Conservation (phyloP, 1,140 invertebrate genomes). For the Diprion similis region DNA sequence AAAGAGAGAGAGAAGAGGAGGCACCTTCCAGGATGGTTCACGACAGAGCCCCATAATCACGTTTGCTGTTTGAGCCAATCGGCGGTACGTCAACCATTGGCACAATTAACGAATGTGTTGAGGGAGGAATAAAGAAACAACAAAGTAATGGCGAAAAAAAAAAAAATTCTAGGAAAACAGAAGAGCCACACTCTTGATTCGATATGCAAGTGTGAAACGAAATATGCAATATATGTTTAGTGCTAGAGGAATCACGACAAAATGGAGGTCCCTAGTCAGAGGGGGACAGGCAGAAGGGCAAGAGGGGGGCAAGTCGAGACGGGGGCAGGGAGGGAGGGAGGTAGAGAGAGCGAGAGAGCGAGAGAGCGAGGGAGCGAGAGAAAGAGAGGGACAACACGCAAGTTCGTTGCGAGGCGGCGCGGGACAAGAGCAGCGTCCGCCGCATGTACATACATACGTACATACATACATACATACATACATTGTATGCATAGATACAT, state of each 20-base stretch:
- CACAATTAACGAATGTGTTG: constrained; percentile 23
- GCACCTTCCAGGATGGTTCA: constrained; percentile 49
- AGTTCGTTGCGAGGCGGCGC: neutral
- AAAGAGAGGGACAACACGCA: neutral
- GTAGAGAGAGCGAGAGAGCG: neutral
- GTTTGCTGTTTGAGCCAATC: constrained; percentile 35
- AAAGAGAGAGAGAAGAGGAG: constrained; percentile 18
- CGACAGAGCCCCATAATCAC: constrained; percentile 49
- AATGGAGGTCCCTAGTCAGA: constrained; percentile 49
- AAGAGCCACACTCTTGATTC: neutral
- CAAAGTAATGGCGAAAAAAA: too few species aligned
- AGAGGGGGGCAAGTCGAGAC: constrained; percentile 23
- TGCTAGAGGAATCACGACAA: constrained; percentile 57
- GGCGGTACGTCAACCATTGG: constrained; percentile 45
- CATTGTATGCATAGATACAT: neutral
- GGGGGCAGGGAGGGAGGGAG: constrained; percentile 17
- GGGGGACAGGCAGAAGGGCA: constrained; percentile 16
- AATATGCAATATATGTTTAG: constrained; percentile 44
- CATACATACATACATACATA: too few species aligned
- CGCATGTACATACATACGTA: neutral
- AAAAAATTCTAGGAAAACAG: neutral
- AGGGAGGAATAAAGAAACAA: too few species aligned
- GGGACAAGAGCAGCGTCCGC: neutral
- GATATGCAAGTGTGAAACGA: constrained; percentile 23
- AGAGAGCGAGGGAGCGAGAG: neutral